Conservation (phyloP, 2,113 vertebrate species). For the Bos taurus region ARS-UCD2.0 NC_037349.1:29192501-29193000, state of each 20-base stretch:
- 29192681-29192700: not conserved
- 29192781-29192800: not conserved
- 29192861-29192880: not conserved
- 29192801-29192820: not conserved
- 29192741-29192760: not conserved
- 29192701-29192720: slow-evolving; percentile 25
- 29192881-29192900: not conserved
- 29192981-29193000: not conserved
- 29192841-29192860: not conserved
- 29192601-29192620: slow-evolving; percentile 37
- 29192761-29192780: not conserved
- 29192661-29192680: slow-evolving; percentile 23
- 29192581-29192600: slow-evolving; percentile 54
- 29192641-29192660: slow-evolving; percentile 13
- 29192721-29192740: not conserved
- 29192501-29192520: not conserved
- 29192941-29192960: not conserved
- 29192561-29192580: slow-evolving; percentile 10
- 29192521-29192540: not conserved
- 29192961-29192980: not conserved
- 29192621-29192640: slow-evolving; percentile 17
- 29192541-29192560: slow-evolving; percentile 8
- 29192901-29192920: not conserved
- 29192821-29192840: not conserved
- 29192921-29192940: not conserved